Evolutionary conservation across 2,888 invertebrate genomes (phyloP), one percentile per base, ranked within the genome.

Genomic region (Phyllotreta striolata): DNA sequence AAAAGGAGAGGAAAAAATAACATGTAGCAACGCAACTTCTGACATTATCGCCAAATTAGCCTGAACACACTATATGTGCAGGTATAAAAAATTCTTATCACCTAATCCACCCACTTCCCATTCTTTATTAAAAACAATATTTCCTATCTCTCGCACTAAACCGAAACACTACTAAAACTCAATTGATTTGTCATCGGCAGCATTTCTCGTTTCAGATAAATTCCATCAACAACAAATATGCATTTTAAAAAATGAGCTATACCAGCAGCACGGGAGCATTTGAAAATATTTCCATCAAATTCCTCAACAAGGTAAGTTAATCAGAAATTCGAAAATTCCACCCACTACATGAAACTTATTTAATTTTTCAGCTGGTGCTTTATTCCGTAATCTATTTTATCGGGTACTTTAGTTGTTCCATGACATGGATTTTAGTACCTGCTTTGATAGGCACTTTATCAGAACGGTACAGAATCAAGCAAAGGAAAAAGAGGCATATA

Each of bases 321-420:
- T 10, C 5, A 13, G 14, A 10, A 44, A 44, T 6, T 6, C 10
- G 10, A 44, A 44, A 44, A 44, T 44, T 9, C n/a, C n/a, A n/a
- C n/a, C n/a, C n/a, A n/a, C n/a, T 9, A 7, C 6, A 44, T 1
- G 14, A n/a, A 8, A 46, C 1, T 1, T 47, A 34, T 24, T 38
- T 51, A n/a, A 44, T 57, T 24, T 69, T 70, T 55, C 58, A 73
- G 73, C 38, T 73, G 6, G 40, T 56, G n/a, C 35, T 72, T 40
- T 66, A 66, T 38, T 38, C 55, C 6, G 38, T 72, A 7, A 68
- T 73, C 6, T 76, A 76, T 55, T 66, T 52, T 7, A 47, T 74
- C 10, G 74, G 74, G 4, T 73, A 74, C 57, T 63, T 72, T 46
- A 69, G 71, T 12, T 72, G 66, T 52, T 73, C 74, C 8, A 39